Evolutionary conservation across 2,113 vertebrate species (phyloP).

Genomic region (Grammomys surdaster): DNA sequence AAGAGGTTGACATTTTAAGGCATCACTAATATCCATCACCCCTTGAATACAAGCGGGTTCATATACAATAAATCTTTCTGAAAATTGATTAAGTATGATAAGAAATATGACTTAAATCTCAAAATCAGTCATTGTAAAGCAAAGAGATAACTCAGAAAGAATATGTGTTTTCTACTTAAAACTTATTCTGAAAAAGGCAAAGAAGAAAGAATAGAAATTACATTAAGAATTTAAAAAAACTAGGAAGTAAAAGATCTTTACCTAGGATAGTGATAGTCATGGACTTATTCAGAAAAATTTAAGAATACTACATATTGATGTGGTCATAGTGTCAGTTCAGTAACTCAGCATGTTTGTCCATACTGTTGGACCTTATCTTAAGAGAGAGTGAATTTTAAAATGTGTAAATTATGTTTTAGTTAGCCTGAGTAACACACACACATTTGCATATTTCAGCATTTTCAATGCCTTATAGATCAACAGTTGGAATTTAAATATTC

Average conservation of each 20-base stretch:
- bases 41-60: background rate
- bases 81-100: background rate
- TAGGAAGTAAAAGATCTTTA: background rate
- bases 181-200: too few species aligned
- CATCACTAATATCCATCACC: background rate
- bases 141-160: background rate
- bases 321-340: background rate
- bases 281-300: background rate
- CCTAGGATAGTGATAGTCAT: background rate
- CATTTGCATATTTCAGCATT: background rate
- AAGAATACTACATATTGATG: background rate
- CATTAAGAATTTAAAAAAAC: background rate
- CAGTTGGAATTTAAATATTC: background rate
- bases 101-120: background rate
- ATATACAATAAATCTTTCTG: background rate
- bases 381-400: background rate
- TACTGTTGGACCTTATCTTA: background rate
- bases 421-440: background rate
- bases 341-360: background rate
- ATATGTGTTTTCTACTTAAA: too few species aligned
- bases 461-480: background rate
- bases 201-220: background rate
- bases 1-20: background rate
- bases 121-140: background rate
- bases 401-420: background rate